These are phyloP conservation scores for Oikopleura dioica DNA, from an alignment of 23 tunicate species.

Conservation along the genomic window DNA sequence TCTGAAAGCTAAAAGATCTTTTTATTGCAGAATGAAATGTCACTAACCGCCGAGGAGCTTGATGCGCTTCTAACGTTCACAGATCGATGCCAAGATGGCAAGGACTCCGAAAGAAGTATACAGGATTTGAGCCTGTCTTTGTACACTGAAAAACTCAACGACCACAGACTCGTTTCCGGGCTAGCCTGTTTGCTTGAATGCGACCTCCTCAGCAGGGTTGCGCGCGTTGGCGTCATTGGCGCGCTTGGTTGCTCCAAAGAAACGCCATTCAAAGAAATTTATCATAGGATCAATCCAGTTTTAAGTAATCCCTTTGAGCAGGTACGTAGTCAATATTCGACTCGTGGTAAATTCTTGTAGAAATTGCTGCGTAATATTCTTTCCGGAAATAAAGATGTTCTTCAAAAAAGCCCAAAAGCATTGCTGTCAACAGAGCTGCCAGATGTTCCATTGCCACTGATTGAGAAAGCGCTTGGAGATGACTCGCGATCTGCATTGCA, in stretches of 20 bases:
- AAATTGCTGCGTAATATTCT: too few species aligned
- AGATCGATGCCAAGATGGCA: neutral
- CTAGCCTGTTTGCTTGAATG: conserved; percentile 6
- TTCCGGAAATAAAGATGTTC: too few species aligned
- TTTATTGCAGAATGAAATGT: neutral
- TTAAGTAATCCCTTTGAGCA: too few species aligned
- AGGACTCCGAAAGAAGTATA: neutral
- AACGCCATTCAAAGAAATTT: too few species aligned
- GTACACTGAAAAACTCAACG: too few species aligned
- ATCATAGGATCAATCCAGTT: too few species aligned
- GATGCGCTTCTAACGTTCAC: neutral
- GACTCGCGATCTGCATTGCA: neutral
- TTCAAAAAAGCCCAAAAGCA: too few species aligned
- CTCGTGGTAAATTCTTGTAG: too few species aligned
- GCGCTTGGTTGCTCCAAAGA: neutral
- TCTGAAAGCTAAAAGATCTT: neutral
- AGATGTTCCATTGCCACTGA: neutral
- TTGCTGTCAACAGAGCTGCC: too few species aligned
- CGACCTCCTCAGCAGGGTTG: neutral
- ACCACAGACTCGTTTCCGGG: too few species aligned
- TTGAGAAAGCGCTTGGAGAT: neutral
- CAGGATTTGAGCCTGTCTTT: neutral
- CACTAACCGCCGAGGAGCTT: neutral
- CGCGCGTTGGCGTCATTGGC: neutral
- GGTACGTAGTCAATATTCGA: too few species aligned